Conservation (phyloP, 2,113 vertebrate genomes). For the Dipodomys merriami region DNA sequence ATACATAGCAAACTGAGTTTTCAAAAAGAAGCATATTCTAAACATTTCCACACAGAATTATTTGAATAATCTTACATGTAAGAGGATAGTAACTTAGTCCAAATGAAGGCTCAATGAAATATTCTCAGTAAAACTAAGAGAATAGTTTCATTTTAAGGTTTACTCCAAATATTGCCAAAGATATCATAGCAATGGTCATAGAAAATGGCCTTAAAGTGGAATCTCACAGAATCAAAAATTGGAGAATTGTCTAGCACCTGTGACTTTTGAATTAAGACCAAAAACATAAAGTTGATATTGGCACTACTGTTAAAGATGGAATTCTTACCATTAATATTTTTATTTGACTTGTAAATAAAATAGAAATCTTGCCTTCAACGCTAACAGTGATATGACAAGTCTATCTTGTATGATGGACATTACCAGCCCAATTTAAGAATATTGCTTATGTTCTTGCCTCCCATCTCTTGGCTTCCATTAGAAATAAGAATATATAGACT, state of each 20-base stretch:
- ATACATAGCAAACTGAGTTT: not conserved
- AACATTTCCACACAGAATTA: slow-evolving; percentile 9
- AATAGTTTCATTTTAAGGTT: slow-evolving; percentile 48
- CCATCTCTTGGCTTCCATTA: not conserved
- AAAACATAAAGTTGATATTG: slow-evolving; percentile 57
- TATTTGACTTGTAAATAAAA: slow-evolving; percentile 36
- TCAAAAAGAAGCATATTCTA: slow-evolving; percentile 13
- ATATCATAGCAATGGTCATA: slow-evolving; percentile 25
- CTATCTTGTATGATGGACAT: not conserved
- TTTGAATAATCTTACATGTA: slow-evolving; percentile 43
- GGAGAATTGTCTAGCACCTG: slow-evolving; percentile 45
- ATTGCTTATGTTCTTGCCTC: not conserved
- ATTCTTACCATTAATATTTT: slow-evolving; percentile 41
- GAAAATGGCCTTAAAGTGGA: slow-evolving; percentile 67
- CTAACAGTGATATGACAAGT: not conserved
- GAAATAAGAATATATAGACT: not conserved
- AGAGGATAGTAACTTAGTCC: slow-evolving; percentile 21
- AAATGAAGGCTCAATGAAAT: not conserved
- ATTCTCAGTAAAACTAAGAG: slow-evolving; percentile 28
- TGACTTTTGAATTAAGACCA: slow-evolving; percentile 68
- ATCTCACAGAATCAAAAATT: slow-evolving; percentile 76
- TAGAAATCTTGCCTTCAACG: slow-evolving; percentile 12
- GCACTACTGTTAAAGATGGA: slow-evolving; percentile 59
- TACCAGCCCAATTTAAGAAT: not conserved
- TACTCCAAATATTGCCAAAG: slow-evolving; percentile 40